A percentile compares a stretch with the other conserved stretches of the same genome.
Conservation (phyloP, 2,888 invertebrate genomes). For the Galerucella pusilla region DNA sequence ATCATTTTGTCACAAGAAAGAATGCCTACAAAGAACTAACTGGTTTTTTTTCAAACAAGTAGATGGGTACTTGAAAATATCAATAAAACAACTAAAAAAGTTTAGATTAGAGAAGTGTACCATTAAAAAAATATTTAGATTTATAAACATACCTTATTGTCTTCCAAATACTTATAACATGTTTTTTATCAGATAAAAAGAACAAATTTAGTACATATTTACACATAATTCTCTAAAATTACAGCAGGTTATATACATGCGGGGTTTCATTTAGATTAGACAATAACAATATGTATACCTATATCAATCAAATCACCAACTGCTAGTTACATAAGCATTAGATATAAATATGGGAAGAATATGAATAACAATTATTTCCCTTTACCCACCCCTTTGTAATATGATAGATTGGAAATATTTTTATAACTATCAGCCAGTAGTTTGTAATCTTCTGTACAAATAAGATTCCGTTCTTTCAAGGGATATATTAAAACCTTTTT, state of each 20-base stretch:
- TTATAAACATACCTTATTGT: slow-evolving; percentile 52
- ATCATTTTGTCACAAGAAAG: slow-evolving; percentile 18
- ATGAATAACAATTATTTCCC: background rate
- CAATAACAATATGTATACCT: background rate
- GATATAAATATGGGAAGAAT: background rate
- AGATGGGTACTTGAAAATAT: background rate
- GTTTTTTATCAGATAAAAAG: slow-evolving; percentile 43
- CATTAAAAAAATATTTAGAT: slow-evolving; percentile 34
- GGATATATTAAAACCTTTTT: too few relatives aligned
- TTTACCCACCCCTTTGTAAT: background rate
- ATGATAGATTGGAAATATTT: background rate
- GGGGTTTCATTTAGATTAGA: slow-evolving; percentile 16
- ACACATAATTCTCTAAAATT: slow-evolving; percentile 42
- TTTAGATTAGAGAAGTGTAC: slow-evolving; percentile 21
- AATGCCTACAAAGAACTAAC: slow-evolving; percentile 16
- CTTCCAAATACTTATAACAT: slow-evolving; percentile 55
- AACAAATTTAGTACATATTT: slow-evolving; percentile 50
- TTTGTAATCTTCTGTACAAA: too few relatives aligned
- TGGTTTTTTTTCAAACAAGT: slow-evolving; percentile 9
- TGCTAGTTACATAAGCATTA: background rate
- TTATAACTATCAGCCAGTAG: background rate
- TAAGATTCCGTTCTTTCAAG: too few relatives aligned
- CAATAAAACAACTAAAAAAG: background rate
- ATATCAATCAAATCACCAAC: background rate
- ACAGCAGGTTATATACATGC: slow-evolving; percentile 43